phyloP scores from a whole-genome alignment of 2,113 vertebrate species.

The Eclectus roratus region DNA sequence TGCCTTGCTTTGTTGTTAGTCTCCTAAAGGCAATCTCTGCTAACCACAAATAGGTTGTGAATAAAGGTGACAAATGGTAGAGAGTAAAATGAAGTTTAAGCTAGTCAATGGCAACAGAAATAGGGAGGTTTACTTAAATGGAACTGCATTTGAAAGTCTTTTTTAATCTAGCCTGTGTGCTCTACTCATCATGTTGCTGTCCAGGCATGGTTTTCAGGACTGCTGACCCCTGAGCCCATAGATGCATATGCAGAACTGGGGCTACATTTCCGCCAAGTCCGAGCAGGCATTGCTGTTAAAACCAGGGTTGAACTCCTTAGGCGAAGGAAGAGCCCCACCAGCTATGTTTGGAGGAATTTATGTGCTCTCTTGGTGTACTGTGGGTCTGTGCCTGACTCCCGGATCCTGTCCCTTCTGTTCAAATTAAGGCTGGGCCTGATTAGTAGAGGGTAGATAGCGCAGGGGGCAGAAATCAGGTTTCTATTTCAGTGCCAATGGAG shows the following conservation, averaged over 20 bases:
- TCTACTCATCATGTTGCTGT: background rate
- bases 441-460: background rate
- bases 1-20: background rate
- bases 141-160: background rate
- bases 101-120: background rate
- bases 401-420: background rate
- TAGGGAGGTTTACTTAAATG: background rate
- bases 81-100: background rate
- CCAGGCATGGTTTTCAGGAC: background rate
- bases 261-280: background rate
- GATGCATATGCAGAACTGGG: background rate
- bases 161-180: background rate
- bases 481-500: background rate
- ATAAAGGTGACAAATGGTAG: background rate
- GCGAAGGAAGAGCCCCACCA: background rate
- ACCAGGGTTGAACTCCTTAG: background rate
- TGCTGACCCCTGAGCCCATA: background rate
- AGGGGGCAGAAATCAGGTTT: background rate
- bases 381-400: background rate
- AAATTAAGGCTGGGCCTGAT: background rate
- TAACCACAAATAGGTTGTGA: background rate
- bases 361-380: background rate
- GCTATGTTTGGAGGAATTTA: background rate
- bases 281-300: background rate
- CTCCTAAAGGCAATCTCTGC: background rate